Base-by-base conservation (phyloP, 2,888 invertebrate species). In the Thymelicus sylvestris region DNA sequence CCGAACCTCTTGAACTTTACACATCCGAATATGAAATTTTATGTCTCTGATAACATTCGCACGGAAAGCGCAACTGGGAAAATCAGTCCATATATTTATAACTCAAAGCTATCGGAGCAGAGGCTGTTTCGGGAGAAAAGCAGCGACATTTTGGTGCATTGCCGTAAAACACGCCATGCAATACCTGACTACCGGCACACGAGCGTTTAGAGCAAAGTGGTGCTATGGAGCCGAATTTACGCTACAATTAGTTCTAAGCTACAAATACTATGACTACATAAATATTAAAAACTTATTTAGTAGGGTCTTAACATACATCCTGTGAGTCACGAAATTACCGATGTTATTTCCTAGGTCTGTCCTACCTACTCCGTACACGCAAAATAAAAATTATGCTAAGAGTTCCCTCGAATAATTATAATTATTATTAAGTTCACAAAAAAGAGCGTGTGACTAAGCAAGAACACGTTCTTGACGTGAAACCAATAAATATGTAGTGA, bases 151-250 rank as follows among this genome's bases (percentile, higher is more conserved):
- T 69, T 73, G 75, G 78, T 79, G 77, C 77, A 75, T 75, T 75
- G 73, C 73, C 76, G 76, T 77, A 73, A 70, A 79, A 80, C 77
- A 80, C 79, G 77, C 69, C 82, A 88, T 87, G 88, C 88, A 85
- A 74, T 81, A 76, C 83, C 81, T 82, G 75, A 81, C 83, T 83
- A 86, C 80, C 80, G 82, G 81, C 82, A 82, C 82, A 82, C 86
- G 89, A 91, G 90, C 91, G 81, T 86, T 86, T 79, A 89, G 87
- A 91, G 90, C 91, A 90, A 85, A 92, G 92, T 92, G 92, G 92
- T 92, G 92, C 90, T 83, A 91, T 92, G 92, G 92, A 91, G 91
- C 91, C 92, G 84, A 85, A 81, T 79, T 80, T 77, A 74, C 80
- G 60, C 63, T 68, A 72, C n/a, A 52, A 63, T 68, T 84, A 85